These are phyloP conservation scores for Paramisgurnus dabryanus DNA, from an alignment of 2,113 vertebrate genomes.

Conservation along the genomic window DNA sequence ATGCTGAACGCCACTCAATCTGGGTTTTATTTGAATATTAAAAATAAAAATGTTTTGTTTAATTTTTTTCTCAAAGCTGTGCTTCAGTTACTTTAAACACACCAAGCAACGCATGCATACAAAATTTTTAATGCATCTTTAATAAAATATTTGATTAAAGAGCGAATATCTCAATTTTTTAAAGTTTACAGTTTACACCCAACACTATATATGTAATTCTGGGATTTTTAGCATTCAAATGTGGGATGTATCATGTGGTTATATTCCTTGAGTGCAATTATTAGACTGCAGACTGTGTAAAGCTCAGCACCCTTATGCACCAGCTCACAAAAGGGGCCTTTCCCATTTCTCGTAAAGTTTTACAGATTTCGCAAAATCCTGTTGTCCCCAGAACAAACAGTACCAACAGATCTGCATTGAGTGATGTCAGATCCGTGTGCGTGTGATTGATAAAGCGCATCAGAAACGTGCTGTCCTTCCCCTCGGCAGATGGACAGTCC, in stretches of 20 bases:
- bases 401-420: slow-evolving; percentile 35
- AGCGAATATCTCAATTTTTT: too few species aligned
- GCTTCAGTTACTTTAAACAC: too few species aligned
- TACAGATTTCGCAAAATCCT: slow-evolving; percentile 36
- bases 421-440: slow-evolving; percentile 48
- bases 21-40: too few species aligned
- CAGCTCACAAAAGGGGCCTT: slow-evolving; percentile 29
- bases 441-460: slow-evolving; percentile 42
- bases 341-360: slow-evolving; percentile 43
- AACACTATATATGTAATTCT: not conserved
- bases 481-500: slow-evolving; percentile 27
- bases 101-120: too few species aligned
- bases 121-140: too few species aligned
- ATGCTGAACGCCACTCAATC: too few species aligned
- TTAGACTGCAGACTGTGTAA: slow-evolving; percentile 4
- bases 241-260: not conserved
- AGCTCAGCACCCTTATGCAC: not conserved
- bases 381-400: slow-evolving; percentile 50
- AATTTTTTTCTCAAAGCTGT: too few species aligned
- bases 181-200: too few species aligned
- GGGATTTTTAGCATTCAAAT: not conserved
- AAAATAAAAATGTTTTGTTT: too few species aligned
- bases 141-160: too few species aligned
- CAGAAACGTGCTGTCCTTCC: slow-evolving; percentile 45
- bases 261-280: slow-evolving; percentile 22